phyloP scores from a whole-genome alignment of 1,140 invertebrate species.

The Neuroterus valhalla region DNA sequence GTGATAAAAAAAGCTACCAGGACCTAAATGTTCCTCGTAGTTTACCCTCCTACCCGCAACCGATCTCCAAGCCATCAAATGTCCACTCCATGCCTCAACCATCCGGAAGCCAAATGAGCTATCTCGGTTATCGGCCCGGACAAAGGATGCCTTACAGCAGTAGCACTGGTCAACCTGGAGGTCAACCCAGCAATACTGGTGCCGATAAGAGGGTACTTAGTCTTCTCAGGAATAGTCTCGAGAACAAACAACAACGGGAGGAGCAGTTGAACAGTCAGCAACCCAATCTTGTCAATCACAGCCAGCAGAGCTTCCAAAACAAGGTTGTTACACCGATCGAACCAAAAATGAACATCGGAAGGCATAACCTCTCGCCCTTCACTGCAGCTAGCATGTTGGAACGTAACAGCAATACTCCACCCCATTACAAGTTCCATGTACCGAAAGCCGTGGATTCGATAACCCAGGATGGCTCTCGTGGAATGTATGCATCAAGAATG shows the following conservation, averaged over 20 bases:
- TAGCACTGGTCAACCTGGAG: constrained; percentile 35
- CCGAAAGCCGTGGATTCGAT: constrained; percentile 81
- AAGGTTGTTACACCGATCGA: constrained; percentile 75
- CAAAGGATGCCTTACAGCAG: constrained; percentile 25
- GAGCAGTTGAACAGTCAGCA: constrained; percentile 70
- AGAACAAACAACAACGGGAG: constrained; percentile 80
- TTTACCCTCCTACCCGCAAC: constrained; percentile 54
- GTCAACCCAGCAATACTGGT: constrained; percentile 68
- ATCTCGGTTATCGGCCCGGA: constrained; percentile 56
- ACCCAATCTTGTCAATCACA: constrained; percentile 65
- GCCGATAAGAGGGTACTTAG: constrained; percentile 82
- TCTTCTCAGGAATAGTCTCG: constrained; percentile 81
- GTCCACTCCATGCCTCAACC: constrained; percentile 51
- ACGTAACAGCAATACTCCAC: constrained; percentile 73
- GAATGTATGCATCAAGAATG: constrained; percentile 63
- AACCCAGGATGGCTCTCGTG: constrained; percentile 67
- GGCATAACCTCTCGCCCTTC: constrained; percentile 78
- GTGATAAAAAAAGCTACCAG: constrained; percentile 69
- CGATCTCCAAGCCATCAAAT: constrained; percentile 46
- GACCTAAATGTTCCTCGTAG: constrained; percentile 52
- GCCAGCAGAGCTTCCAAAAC: constrained; percentile 68
- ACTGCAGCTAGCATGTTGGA: constrained; percentile 75
- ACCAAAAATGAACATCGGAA: constrained; percentile 74
- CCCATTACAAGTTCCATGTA: constrained; percentile 80
- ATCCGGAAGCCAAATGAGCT: constrained; percentile 49